Base-by-base conservation (phyloP, 92 coral and sea anemone genomes). In the Epizoanthus ramosus region DNA sequence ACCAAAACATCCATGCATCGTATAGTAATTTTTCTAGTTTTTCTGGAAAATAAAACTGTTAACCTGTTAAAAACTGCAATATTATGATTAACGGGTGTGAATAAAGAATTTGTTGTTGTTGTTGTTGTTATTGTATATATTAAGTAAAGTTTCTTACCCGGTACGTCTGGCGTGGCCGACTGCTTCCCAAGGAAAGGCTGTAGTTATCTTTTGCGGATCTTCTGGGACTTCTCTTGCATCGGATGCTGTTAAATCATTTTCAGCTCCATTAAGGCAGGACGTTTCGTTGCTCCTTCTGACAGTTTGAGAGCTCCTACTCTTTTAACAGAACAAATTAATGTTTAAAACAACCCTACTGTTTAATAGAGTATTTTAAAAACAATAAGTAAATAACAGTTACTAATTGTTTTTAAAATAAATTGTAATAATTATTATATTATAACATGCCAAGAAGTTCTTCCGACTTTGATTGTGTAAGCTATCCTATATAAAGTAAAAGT, bases 91-190 rank as follows among this genome's bases (percentile, higher is more conserved):
- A 28, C 31, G 31, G 31, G 31, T 28, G 31, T 28, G 31, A 28
- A 28, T 28, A 28, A 28, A 28, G 0, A 28, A 28, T 28, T 28
- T 28, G 31, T 28, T 28, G 31, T 28, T 28, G 31, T 28, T 28
- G 31, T 28, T 28, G 31, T 28, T 28, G 31, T 28, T 28, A 28
- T 28, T 28, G 31, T 28, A 28, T 28, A 28, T 0, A 28, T 28
- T 28, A 28, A 0, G 2, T 28, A 28, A 28, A 28, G 31, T 28
- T 77, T 37, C 82, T 63, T 14, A 77, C 82, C 82, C 82, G 16
- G 71, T 77, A 41, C 82, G 82, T 61, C 56, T 77, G 41, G 82
- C 82, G 43, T 41, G 82, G 41, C 82, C 71, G 39, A 77, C 71
- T 35, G 68, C 70, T 37, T 77, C 71, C 82, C 82, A 77, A 41